phyloP scores from a whole-genome alignment of 2,888 invertebrate species.

The Trissonchulus sp. region DNA sequence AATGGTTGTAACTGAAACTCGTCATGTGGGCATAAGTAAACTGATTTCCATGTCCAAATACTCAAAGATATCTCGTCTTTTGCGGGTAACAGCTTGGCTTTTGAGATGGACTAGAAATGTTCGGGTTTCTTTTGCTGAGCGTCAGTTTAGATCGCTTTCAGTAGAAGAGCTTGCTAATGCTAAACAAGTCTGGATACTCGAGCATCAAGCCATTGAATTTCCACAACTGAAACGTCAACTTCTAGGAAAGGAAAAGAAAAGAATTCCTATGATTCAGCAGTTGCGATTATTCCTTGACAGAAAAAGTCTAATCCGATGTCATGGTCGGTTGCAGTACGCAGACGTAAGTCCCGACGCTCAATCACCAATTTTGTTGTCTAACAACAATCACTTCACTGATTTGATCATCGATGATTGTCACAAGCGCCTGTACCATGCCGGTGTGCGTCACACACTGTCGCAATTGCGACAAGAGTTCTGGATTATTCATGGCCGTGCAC shows the following conservation, averaged over 20 bases:
- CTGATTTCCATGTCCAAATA: no score
- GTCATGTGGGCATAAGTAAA: no score
- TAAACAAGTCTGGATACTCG: neutral
- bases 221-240: neutral
- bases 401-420: neutral
- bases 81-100: no score
- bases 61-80: no score
- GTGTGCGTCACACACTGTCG: slow-evolving; percentile 26
- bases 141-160: neutral
- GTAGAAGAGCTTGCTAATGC: neutral
- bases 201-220: neutral
- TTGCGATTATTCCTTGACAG: slow-evolving; percentile 3
- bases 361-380: slow-evolving; percentile 23
- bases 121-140: no score
- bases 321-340: slow-evolving; percentile 19
- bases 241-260: neutral
- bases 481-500: slow-evolving; percentile 21
- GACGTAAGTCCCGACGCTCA: neutral
- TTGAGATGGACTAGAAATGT: no score
- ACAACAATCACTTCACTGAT: neutral
- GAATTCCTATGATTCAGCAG: neutral
- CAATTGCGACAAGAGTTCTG: slow-evolving; percentile 17
- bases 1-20: no score
- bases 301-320: slow-evolving; percentile 21
- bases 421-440: slow-evolving; percentile 15